These are phyloP conservation scores for Erythrocercus mccallii DNA, from an alignment of 2,113 vertebrate species.

Conservation along the genomic window DNA sequence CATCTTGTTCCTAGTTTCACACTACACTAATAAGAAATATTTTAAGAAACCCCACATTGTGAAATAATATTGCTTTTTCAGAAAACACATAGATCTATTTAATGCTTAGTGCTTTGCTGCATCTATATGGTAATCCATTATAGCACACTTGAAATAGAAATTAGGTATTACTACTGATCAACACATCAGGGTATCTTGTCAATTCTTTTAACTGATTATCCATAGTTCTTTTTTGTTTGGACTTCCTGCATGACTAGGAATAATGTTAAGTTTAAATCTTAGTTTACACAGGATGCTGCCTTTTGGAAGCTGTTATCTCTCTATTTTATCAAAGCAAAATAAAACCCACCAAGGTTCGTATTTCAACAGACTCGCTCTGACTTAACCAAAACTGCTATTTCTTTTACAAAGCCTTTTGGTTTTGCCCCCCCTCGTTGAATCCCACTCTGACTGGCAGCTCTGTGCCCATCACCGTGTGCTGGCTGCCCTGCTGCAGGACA, in stretches of 20 bases:
- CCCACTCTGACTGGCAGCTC: fast-evolving
- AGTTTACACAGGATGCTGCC: slow-evolving; percentile 60
- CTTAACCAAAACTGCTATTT: neutral
- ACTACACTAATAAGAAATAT: slow-evolving; percentile 57
- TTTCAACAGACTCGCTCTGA: neutral
- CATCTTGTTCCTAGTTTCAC: slow-evolving; percentile 59
- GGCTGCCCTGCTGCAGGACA: neutral
- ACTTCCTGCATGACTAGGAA: slow-evolving; percentile 84
- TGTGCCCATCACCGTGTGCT: neutral
- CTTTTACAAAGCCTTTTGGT: neutral
- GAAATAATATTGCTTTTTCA: slow-evolving; percentile 71
- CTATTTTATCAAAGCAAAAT: neutral
- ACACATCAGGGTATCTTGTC: slow-evolving; percentile 71
- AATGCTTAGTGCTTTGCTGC: slow-evolving; percentile 73
- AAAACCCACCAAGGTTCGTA: neutral
- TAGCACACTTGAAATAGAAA: slow-evolving; percentile 87
- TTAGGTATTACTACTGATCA: slow-evolving; percentile 85
- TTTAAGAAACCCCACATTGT: slow-evolving; percentile 63
- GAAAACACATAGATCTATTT: slow-evolving; percentile 70
- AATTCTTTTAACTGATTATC: slow-evolving; percentile 85
- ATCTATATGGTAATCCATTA: slow-evolving; percentile 88
- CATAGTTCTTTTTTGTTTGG: slow-evolving; percentile 79
- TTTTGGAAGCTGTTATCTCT: neutral
- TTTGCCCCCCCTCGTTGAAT: neutral
- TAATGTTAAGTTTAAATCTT: slow-evolving; percentile 72